Evolutionary conservation across 37 sponge, comb jelly and placozoan genomes (phyloP), one percentile per base, ranked within the genome.

Genomic region (Spongilla lacustris): DNA sequence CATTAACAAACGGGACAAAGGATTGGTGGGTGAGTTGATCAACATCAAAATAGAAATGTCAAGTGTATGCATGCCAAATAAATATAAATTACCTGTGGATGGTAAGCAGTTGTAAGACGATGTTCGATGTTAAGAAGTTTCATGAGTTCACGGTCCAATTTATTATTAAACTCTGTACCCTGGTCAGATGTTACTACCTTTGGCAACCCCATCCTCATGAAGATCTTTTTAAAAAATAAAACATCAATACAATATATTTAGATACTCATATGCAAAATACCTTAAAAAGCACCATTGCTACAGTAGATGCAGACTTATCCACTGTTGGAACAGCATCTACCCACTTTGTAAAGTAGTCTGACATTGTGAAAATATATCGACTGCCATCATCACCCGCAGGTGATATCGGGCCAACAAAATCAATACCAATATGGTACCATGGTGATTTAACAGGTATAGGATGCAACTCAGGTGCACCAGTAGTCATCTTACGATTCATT

Each of bases 261-360:
- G 41, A 41, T 41, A 41, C 41, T 41, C 41, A 41, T 41, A 41
- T 41, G 41, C 41, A 41, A 41, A 41, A 21, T 37, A 89, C 93
- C 86, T 89, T 93, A 74, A 82, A 89, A 26, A 89, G 67, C 24
- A 82, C 68, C 49, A 35, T 25, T 21, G 93, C 93, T n/a, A 89
- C 90, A 28, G 28, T 21, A 71, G 23, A 29, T 36, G 93, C 93
- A 78, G 38, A 27, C 73, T 92, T 89, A 74, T 79, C 70, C 10
- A 78, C 26, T 26, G 81, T 77, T 46, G 89, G 77, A 31, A 89
- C 32, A 67, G 86, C 89, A 28, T 92, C 86, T 4, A 82, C 87
- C 86, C 82, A 92, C 87, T 89, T 92, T 17, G 90, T 85, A 74
- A 93, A 93, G 74, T 93, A 93, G 80, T 93, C 87, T 76, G 87